Conservation (phyloP, 2,113 vertebrate species). For the Colaptes auratus region DNA sequence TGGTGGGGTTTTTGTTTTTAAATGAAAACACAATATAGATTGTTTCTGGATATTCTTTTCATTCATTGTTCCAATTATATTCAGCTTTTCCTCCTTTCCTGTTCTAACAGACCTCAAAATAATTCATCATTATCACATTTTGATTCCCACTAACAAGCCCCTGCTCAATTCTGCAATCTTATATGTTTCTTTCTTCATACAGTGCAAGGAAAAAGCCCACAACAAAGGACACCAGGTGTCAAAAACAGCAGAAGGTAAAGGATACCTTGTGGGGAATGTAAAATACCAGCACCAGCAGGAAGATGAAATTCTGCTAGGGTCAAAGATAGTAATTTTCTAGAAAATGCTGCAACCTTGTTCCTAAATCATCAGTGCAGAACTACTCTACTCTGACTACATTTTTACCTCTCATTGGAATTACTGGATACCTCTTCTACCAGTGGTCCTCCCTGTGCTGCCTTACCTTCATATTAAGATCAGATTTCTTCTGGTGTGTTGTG, state of each 20-base stretch:
- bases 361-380: neutral
- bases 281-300: neutral
- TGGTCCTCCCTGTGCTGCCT: neutral
- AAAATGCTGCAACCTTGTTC: neutral
- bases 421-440: neutral
- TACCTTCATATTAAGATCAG: neutral
- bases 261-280: neutral
- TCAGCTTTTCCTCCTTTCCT: neutral
- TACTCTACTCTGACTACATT: neutral
- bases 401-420: neutral
- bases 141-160: neutral
- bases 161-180: neutral
- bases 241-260: neutral
- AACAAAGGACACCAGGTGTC: neutral
- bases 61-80: neutral
- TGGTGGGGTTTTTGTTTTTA: neutral
- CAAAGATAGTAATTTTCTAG: neutral
- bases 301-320: neutral
- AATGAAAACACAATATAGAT: neutral
- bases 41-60: neutral
- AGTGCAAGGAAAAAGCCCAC: neutral
- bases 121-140: neutral
- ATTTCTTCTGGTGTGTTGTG: neutral
- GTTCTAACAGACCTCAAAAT: neutral
- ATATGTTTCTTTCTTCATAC: rapidly evolving